These are phyloP conservation scores for Mystacornis crossleyi DNA, from an alignment of 2,113 vertebrate species.

Conservation along the genomic window DNA sequence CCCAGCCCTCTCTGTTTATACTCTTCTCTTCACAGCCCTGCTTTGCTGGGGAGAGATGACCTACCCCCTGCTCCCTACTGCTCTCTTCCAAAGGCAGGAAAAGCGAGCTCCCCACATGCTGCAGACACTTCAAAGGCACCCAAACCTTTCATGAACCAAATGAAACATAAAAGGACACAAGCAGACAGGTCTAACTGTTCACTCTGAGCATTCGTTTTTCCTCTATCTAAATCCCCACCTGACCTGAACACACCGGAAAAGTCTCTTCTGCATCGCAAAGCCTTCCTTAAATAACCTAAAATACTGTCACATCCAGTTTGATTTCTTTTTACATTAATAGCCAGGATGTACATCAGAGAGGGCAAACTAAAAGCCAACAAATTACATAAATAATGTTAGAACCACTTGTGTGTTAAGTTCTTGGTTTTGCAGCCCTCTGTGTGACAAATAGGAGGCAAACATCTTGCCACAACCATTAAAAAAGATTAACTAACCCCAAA, in stretches of 20 bases:
- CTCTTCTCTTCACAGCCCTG: neutral
- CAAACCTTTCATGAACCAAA: constrained; percentile 2
- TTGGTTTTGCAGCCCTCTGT: neutral
- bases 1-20: constrained; percentile 4
- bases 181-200: constrained; percentile 31
- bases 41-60: neutral
- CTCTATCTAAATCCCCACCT: neutral
- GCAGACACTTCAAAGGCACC: constrained; percentile 39
- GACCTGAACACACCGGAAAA: neutral
- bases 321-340: neutral
- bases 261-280: neutral
- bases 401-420: neutral
- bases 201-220: neutral
- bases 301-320: neutral
- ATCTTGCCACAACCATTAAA: neutral
- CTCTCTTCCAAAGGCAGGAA: constrained; percentile 4
- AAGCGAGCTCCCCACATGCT: neutral
- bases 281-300: constrained; percentile 2
- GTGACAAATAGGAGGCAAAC: neutral
- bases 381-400: neutral
- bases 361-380: neutral
- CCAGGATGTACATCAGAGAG: neutral
- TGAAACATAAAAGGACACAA: constrained; percentile 20
- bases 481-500: neutral
- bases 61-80: neutral